Conservation (phyloP, 2,888 invertebrate species). For the Elegia similella region DNA sequence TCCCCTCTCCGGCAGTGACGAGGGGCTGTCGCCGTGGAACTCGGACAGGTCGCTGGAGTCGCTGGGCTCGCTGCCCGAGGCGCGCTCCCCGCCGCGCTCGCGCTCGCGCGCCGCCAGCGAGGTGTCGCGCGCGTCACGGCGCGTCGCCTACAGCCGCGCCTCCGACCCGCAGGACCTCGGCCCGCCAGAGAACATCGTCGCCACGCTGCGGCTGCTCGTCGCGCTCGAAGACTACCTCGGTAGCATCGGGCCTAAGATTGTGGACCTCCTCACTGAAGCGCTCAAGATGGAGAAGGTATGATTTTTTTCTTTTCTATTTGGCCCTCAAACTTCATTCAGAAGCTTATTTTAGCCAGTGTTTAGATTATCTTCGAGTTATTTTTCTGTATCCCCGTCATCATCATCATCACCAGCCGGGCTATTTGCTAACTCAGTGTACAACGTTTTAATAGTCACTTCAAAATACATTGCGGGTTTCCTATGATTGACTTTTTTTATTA, state of each 20-base stretch:
- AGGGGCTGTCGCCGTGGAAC: slow-evolving; percentile 65
- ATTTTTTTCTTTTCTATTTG: no score
- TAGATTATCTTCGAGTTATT: no score
- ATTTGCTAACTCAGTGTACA: no score
- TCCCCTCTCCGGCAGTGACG: slow-evolving; percentile 47
- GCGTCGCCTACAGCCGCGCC: slow-evolving; percentile 25
- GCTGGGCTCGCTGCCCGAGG: slow-evolving; percentile 46
- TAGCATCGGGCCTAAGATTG: slow-evolving; percentile 90
- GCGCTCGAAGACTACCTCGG: slow-evolving; percentile 92
- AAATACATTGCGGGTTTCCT: no score
- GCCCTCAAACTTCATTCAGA: no score
- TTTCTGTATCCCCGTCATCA: no score
- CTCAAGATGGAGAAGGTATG: slow-evolving; percentile 87
- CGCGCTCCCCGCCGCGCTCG: slow-evolving; percentile 35
- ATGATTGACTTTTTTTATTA: no score
- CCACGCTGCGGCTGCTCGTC: slow-evolving; percentile 87
- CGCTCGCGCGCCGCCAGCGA: slow-evolving; percentile 35
- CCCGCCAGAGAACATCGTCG: slow-evolving; percentile 82
- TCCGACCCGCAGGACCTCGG: slow-evolving; percentile 45
- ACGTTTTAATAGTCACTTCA: no score
- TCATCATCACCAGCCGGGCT: no score
- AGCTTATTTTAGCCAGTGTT: no score
- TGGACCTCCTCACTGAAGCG: slow-evolving; percentile 88
- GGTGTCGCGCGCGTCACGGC: slow-evolving; percentile 28
- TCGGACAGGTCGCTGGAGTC: slow-evolving; percentile 60